These are phyloP conservation scores for Corythornis vintsioides DNA, from an alignment of 2,113 vertebrate species.

Conservation along the genomic window DNA sequence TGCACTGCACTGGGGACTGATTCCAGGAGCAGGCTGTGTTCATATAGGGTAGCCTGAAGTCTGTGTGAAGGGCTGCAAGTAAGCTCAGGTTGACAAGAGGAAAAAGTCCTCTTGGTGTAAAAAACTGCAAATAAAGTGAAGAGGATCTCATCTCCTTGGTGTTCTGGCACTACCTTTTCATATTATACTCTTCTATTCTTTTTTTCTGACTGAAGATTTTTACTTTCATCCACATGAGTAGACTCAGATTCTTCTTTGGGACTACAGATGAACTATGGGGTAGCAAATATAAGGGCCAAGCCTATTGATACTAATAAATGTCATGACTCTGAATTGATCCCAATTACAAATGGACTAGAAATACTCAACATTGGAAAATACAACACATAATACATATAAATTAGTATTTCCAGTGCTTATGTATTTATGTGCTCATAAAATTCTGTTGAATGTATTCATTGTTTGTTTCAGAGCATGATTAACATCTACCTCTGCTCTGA, in stretches of 20 bases:
- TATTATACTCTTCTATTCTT: neutral
- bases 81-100: neutral
- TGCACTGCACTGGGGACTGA: neutral
- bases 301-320: neutral
- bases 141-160: neutral
- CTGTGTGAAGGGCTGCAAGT: neutral
- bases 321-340: neutral
- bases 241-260: neutral
- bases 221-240: neutral
- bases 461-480: neutral
- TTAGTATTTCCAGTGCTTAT: neutral
- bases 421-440: neutral
- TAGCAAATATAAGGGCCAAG: neutral
- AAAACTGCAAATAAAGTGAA: neutral
- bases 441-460: neutral
- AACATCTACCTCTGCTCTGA: neutral
- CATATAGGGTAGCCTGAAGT: neutral
- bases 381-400: fast-evolving
- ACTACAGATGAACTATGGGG: neutral
- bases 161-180: neutral
- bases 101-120: neutral
- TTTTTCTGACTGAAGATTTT: neutral
- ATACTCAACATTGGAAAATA: neutral
- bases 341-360: neutral
- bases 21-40: neutral